phyloP scores from a whole-genome alignment of 2,888 invertebrate species.

The Halictus ligatus region DNA sequence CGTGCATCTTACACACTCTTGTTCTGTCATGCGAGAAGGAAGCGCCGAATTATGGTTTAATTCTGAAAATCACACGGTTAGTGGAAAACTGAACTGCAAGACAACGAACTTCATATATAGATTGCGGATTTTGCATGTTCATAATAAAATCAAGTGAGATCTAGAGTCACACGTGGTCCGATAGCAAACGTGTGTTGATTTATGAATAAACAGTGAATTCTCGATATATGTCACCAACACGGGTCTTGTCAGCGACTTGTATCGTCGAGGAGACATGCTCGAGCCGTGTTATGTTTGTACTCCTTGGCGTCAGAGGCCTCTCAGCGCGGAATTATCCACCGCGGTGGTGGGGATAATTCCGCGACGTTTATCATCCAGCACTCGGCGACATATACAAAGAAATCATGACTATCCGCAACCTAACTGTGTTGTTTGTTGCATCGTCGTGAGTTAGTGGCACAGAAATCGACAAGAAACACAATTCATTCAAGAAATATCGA shows the following conservation, averaged over 20 bases:
- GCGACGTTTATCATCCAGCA: no score
- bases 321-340: no score
- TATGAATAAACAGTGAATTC: not conserved
- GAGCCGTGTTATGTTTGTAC: no score
- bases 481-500: not conserved
- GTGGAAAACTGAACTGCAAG: conserved; percentile 27
- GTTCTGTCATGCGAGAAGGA: conserved; percentile 35
- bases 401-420: not conserved
- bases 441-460: conserved; percentile 23
- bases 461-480: not conserved
- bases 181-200: not conserved
- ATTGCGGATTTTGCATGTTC: not conserved
- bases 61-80: conserved; percentile 29
- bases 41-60: conserved; percentile 24
- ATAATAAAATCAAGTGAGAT: not conserved
- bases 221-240: no score
- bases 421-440: not conserved
- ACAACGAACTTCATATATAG: conserved; percentile 19
- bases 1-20: conserved; percentile 2
- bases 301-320: no score
- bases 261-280: no score
- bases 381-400: no score
- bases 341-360: no score
- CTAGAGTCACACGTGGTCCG: no score
- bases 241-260: no score